Evolutionary conservation across 92 coral and sea anemone species (phyloP), one percentile per base, ranked within the genome.

Genomic region (Palythoa grandis): DNA sequence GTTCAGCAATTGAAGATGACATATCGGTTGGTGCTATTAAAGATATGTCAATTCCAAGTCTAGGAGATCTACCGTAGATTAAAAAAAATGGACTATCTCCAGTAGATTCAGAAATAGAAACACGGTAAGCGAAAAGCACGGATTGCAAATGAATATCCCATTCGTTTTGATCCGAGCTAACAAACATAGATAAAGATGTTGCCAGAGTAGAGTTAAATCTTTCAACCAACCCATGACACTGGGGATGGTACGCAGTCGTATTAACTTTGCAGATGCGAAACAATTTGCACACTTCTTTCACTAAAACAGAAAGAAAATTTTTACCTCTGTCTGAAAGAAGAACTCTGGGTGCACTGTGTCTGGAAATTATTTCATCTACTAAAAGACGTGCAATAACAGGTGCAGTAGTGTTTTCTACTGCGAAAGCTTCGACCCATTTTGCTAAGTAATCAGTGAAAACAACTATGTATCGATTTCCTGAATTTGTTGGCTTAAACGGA

Each of bases 351-450:
- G 93, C 90, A 0, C 92, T 89, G 70, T 88, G 92, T n/a, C 89
- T 74, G 12, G 88, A 39, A 29, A 93, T 78, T 53, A 92, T 76
- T 58, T 94, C 93, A 10, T 88, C 78, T 0, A 88, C 82, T 15
- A 94, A 53, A 5, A 92, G 40, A 5, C 83, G 72, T 14, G 91
- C 98, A 13, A 90, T 84, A 11, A 88, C 90, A 0, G 87, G 22
- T 3, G 95, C 92, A 0, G 86, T 88, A 1, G 83, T 87, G 52
- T 60, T 84, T 39, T 85, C 79, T 13, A 94, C 89, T 10, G 95
- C 74, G 61, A 94, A 94, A 11, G 83, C 90, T 72, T 94, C 98
- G 5, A 87, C 91, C 98, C 98, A 94, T 40, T 84, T 82, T 1
- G 95, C 88, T 1, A 92, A 69, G 29, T 88, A 88, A 67, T 92